A percentile compares a stretch with the other conserved stretches of the same genome.
Evolutionary conservation across 2,888 invertebrate species (phyloP).

Genomic region (Prosapia bicincta): DNA sequence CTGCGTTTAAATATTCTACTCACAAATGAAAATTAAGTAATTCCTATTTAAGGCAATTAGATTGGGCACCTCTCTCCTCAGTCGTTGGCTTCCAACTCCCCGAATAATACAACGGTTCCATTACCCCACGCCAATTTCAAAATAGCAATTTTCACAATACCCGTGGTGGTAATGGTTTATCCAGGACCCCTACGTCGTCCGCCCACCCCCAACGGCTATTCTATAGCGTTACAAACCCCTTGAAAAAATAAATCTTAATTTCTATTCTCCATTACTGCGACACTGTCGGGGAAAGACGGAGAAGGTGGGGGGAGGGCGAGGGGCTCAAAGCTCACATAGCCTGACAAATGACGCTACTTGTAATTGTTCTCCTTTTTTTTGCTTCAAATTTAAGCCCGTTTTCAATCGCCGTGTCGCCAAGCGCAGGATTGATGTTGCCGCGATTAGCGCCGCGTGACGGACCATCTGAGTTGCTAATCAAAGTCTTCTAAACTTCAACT

Average conservation of each 20-base stretch:
- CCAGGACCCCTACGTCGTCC: background rate
- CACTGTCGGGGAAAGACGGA: background rate
- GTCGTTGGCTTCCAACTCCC: background rate
- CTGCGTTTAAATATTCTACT: too few relatives aligned
- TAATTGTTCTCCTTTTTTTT: background rate
- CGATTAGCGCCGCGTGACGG: background rate
- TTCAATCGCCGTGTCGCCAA: background rate
- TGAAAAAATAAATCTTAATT: slow-evolving; percentile 2
- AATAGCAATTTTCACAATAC: background rate
- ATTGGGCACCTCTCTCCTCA: background rate
- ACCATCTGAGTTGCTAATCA: background rate
- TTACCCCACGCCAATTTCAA: background rate
- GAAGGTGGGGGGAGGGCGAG: background rate
- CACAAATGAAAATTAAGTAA: background rate
- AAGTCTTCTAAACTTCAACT: background rate
- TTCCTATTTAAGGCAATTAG: background rate
- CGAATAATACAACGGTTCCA: background rate
- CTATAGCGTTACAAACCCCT: background rate
- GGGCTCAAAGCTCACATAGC: background rate
- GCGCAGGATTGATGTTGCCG: background rate
- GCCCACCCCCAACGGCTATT: background rate
- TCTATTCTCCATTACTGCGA: slow-evolving; percentile 2
- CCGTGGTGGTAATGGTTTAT: background rate
- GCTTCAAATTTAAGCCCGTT: background rate
- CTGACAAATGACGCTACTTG: background rate